A percentile compares a stretch with the other conserved stretches of the same genome.
These are phyloP conservation scores for Lochmaea crataegi DNA, from an alignment of 2,888 invertebrate genomes.

Conservation along the genomic window DNA sequence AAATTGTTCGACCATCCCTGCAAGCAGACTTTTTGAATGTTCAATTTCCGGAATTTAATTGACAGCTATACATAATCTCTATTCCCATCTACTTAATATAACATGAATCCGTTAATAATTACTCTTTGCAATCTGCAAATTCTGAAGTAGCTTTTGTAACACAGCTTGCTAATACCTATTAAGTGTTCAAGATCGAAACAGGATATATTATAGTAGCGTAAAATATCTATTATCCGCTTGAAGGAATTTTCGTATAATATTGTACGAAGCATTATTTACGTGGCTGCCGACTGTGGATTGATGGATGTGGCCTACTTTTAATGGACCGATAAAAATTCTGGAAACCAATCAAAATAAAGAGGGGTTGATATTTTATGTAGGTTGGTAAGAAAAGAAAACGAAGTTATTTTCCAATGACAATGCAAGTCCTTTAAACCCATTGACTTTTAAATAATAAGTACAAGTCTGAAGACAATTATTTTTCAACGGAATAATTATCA, in stretches of 20 bases:
- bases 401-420: no score
- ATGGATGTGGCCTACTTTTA: not conserved
- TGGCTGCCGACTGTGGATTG: not conserved
- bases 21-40: no score
- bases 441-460: no score
- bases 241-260: not conserved
- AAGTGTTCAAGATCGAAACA: not conserved
- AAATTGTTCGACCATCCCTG: no score
- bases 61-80: no score
- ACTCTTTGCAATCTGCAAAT: not conserved
- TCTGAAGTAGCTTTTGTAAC: not conserved
- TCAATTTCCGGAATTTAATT: no score
- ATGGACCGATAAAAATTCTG: not conserved
- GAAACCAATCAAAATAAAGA: not conserved
- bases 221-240: not conserved
- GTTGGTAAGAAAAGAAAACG: not conserved
- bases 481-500: no score
- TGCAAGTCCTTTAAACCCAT: no score
- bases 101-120: not conserved
- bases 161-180: not conserved
- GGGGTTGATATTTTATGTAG: not conserved
- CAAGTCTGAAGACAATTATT: no score
- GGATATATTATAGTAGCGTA: not conserved
- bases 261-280: not conserved
- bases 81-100: no score